Evolutionary conservation across 2,113 vertebrate species (phyloP), one percentile per base, ranked within the genome.

Genomic region (Hirundichthys speculiger): DNA sequence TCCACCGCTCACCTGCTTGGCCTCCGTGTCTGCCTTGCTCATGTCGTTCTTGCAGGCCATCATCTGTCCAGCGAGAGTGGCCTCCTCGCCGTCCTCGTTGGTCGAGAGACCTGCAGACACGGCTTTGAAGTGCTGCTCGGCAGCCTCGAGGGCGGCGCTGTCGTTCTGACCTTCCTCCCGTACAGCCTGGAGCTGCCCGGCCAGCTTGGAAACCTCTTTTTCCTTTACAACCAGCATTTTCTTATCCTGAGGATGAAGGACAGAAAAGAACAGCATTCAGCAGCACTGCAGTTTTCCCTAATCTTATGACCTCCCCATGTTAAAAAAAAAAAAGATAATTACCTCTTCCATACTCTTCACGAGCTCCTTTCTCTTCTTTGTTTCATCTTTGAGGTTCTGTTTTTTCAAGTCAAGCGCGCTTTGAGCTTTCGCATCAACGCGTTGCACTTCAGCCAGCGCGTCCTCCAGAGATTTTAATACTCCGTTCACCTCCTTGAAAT

Each of bases 41-140:
- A 95, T 96, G 45, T 99, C 96, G 62, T 94, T 96, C 86, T 98
- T 98, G 88, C 96, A 98, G 48, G 90, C 68, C 93, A 98, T 95
- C 95, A 99, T 96, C 67, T 99, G 97, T 1, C 78, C 94, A 13
- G 95, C 94, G 30, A 99, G 84, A 8, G 95, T 96, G 30, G 93
- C 93, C 73, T 94, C 95, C 70, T 94, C 92, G 15, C 95, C 97
- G 3, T 94, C 90, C n/a, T 93, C 95, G 16, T 79, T 96, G 69
- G 92, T 93, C n/a, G 95, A 96, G 19, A 96, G 89, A 9, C 97
- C 96, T 2, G 95, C 94, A 0, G 96, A 98, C 42, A 98, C 92
- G 0, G 95, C 94, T 69, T 94, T 95, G 68, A 98, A 97, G 79
- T 94, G 93, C 59, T 96, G 91, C 68, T 98, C 94, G 0, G 96